phyloP scores from a whole-genome alignment of 2,797 vertebrate species.

The Xenopus petersii region DNA sequence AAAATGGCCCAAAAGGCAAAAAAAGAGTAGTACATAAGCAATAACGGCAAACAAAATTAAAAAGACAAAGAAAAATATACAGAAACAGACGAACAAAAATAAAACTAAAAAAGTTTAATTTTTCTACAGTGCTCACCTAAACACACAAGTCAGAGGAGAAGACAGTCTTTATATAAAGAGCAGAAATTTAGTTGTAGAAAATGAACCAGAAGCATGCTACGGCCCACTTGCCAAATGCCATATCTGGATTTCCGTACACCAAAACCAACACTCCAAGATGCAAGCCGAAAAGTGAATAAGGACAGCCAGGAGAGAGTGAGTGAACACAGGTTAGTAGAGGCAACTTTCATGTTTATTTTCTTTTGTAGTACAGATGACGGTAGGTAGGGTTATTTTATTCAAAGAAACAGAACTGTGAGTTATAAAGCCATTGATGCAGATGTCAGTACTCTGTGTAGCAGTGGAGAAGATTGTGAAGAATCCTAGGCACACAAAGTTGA shows the following conservation, averaged over 20 bases:
- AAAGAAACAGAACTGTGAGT: constrained; percentile 20
- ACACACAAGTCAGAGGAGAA: constrained; percentile 69
- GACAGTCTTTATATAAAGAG: constrained; percentile 52
- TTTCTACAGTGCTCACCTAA: constrained; percentile 36
- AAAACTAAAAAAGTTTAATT: constrained; percentile 8
- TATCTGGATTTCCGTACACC: constrained; percentile 65
- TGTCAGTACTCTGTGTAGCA: neutral
- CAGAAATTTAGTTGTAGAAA: constrained; percentile 53
- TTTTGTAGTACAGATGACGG: constrained; percentile 34
- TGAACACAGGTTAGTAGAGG: constrained; percentile 77
- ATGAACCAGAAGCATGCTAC: constrained; percentile 75
- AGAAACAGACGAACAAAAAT: constrained; percentile 75
- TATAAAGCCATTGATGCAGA: constrained; percentile 11
- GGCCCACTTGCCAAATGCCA: constrained; percentile 63
- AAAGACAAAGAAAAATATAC: too few species aligned
- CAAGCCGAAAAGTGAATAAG: constrained; percentile 61
- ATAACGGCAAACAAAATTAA: constrained; percentile 72
- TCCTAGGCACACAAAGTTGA: too few species aligned
- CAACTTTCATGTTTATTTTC: constrained; percentile 56
- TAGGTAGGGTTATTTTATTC: constrained; percentile 53
- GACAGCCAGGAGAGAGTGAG: constrained; percentile 66
- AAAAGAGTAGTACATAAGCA: constrained; percentile 66
- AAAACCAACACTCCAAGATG: constrained; percentile 61
- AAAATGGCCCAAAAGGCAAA: constrained; percentile 77
- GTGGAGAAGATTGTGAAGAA: too few species aligned